These are phyloP conservation scores for Trichopoda pennipes DNA, from an alignment of 2,888 invertebrate species.

Conservation along the genomic window DNA sequence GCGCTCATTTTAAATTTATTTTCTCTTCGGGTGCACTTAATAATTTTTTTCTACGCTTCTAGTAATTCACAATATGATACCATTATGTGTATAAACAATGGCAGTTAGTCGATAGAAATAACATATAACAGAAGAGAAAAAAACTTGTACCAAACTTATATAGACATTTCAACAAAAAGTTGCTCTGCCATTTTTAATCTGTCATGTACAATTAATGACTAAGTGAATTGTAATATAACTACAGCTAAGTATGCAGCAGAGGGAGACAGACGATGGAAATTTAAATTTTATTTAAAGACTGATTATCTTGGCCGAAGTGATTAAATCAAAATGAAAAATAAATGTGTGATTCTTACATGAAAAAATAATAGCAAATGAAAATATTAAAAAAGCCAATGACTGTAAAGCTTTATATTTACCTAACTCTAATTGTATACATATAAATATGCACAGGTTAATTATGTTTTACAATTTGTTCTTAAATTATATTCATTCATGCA, in stretches of 20 bases:
- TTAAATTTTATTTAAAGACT: conserved; percentile 6
- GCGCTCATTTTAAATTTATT: conserved; percentile 27
- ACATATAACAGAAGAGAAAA: conserved; percentile 6
- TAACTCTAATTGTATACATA: no score
- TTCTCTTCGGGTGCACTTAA: conserved; percentile 1
- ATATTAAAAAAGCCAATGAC: not conserved
- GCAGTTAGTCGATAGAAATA: conserved; percentile 7
- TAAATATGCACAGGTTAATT: no score
- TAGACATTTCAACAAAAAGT: conserved; percentile 53
- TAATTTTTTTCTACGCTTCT: conserved; percentile 16
- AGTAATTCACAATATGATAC: conserved; percentile 31
- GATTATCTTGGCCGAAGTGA: conserved; percentile 17
- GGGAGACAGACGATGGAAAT: conserved; percentile 11
- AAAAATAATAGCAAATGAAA: not conserved
- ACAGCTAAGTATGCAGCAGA: not conserved
- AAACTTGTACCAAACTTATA: conserved; percentile 55
- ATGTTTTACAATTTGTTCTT: no score
- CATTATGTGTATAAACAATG: conserved; percentile 39
- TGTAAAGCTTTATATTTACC: no score
- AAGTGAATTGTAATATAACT: conserved; percentile 31
- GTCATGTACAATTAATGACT: conserved; percentile 45
- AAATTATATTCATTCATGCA: no score
- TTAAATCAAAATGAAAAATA: conserved; percentile 1
- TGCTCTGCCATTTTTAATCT: conserved; percentile 54
- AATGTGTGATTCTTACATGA: conserved; percentile 12